Percentiles rank a stretch among this genome's conserved stretches.
Evolutionary conservation across 2,888 invertebrate species (phyloP).

Genomic region (Altica lythri): DNA sequence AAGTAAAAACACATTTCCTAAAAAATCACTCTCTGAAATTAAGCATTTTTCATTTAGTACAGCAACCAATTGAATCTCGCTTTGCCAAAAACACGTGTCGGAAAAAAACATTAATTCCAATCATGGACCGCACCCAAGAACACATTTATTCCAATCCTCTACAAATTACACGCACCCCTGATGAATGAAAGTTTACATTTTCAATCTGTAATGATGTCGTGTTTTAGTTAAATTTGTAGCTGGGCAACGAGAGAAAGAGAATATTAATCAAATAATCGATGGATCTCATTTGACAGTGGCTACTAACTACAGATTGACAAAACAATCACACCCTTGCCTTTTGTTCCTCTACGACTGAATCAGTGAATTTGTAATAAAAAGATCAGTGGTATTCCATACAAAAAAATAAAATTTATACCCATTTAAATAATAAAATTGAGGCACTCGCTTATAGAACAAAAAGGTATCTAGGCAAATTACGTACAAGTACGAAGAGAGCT

Average conservation of each 20-base stretch:
- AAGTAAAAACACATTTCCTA: too few species aligned
- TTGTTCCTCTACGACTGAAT: slow-evolving; percentile 41
- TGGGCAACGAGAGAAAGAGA: slow-evolving; percentile 31
- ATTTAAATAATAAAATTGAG: too few species aligned
- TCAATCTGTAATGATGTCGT: slow-evolving; percentile 39
- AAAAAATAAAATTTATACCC: too few species aligned
- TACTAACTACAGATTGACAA: slow-evolving; percentile 54
- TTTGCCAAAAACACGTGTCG: slow-evolving; percentile 3
- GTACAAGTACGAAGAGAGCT: too few species aligned
- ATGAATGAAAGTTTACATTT: slow-evolving; percentile 32
- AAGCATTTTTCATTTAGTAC: slow-evolving; percentile 1
- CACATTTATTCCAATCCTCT: slow-evolving; percentile 13
- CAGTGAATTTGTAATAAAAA: too few species aligned
- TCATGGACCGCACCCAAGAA: slow-evolving; percentile 14
- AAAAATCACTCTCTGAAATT: background rate
- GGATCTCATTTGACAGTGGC: slow-evolving; percentile 54
- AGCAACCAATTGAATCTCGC: background rate
- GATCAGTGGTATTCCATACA: too few species aligned
- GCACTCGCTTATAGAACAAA: too few species aligned
- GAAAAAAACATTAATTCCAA: slow-evolving; percentile 17
- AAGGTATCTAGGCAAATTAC: too few species aligned
- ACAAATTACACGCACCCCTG: slow-evolving; percentile 16
- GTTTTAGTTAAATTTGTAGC: slow-evolving; percentile 44
- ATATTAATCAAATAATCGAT: slow-evolving; percentile 55
- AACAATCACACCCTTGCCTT: slow-evolving; percentile 54